A percentile compares a stretch with the other conserved stretches of the same genome.
These are phyloP conservation scores for Parotia lawesii DNA, from an alignment of 2,113 vertebrate genomes.

Conservation along the genomic window DNA sequence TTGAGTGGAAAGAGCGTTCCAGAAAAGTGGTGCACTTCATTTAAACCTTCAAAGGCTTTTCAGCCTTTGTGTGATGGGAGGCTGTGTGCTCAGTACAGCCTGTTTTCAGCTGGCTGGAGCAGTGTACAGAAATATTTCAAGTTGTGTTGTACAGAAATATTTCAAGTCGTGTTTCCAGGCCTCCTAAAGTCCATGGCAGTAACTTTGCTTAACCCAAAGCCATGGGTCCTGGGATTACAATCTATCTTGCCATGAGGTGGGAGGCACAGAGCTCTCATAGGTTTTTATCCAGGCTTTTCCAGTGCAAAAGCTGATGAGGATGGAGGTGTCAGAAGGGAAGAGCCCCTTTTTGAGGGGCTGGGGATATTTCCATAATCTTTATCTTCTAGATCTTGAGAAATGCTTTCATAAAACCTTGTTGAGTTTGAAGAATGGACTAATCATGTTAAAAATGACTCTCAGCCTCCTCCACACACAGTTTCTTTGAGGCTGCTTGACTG, in stretches of 20 bases:
- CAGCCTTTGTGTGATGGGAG: neutral
- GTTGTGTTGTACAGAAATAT: neutral
- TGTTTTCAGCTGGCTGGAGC: neutral
- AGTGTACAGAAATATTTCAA: neutral
- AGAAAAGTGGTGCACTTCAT: neutral
- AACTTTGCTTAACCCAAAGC: neutral
- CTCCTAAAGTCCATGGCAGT: neutral
- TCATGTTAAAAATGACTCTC: slow-evolving; percentile 5
- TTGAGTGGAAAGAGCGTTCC: neutral
- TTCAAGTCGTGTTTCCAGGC: neutral
- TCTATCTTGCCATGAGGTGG: neutral
- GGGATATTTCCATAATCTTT: neutral
- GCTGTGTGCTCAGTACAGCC: neutral
- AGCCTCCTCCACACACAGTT: slow-evolving; percentile 40
- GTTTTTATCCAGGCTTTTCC: neutral
- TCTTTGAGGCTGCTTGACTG: slow-evolving; percentile 43
- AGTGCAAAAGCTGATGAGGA: neutral
- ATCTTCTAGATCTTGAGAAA: neutral
- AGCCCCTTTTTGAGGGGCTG: neutral
- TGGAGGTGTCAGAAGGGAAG: neutral
- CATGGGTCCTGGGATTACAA: neutral
- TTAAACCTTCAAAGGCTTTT: neutral
- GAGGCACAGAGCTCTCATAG: neutral
- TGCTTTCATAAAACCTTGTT: neutral
- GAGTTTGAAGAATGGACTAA: slow-evolving; percentile 22